These are phyloP conservation scores for Muricea muricata DNA, from an alignment of 92 coral and sea anemone genomes.

Conservation along the genomic window DNA sequence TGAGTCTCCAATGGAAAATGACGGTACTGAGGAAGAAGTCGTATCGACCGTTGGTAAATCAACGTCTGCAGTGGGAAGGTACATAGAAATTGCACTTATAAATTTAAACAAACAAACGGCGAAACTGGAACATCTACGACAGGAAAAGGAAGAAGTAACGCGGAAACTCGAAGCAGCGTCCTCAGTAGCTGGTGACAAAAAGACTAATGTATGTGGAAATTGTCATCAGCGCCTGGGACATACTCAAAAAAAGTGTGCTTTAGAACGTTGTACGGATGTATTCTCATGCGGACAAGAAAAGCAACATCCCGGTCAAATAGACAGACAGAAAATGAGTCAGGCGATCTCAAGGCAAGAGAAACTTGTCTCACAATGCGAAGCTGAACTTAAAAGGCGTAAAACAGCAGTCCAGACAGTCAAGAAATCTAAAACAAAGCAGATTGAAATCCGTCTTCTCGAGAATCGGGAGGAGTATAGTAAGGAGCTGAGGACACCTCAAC, in stretches of 20 bases:
- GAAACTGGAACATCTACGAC: slow-evolving; percentile 39
- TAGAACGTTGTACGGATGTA: slow-evolving; percentile 54
- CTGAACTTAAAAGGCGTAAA: too few relatives aligned
- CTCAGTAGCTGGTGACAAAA: neutral
- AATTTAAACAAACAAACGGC: slow-evolving; percentile 24
- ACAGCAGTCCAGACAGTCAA: too few relatives aligned
- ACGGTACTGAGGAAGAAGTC: neutral
- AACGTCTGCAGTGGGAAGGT: neutral
- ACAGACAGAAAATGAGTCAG: slow-evolving; percentile 23
- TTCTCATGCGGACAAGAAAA: slow-evolving; percentile 61
- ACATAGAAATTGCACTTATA: neutral
- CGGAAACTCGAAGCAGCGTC: slow-evolving; percentile 14
- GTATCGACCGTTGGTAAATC: neutral
- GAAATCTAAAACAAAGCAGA: too few relatives aligned
- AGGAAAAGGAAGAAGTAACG: slow-evolving; percentile 19
- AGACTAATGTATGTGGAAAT: slow-evolving; percentile 44
- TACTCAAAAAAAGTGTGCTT: slow-evolving; percentile 60
- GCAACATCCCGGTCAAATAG: too few relatives aligned
- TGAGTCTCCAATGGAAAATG: neutral
- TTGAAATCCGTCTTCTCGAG: too few relatives aligned
- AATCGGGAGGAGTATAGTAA: too few relatives aligned
- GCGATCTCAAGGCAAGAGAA: too few relatives aligned
- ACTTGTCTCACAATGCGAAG: too few relatives aligned
- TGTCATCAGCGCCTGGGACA: slow-evolving; percentile 67
- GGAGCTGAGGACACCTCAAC: too few relatives aligned